Evolutionary conservation across 2,888 invertebrate species (phyloP).

Genomic region (Opisthograptis luteolata): DNA sequence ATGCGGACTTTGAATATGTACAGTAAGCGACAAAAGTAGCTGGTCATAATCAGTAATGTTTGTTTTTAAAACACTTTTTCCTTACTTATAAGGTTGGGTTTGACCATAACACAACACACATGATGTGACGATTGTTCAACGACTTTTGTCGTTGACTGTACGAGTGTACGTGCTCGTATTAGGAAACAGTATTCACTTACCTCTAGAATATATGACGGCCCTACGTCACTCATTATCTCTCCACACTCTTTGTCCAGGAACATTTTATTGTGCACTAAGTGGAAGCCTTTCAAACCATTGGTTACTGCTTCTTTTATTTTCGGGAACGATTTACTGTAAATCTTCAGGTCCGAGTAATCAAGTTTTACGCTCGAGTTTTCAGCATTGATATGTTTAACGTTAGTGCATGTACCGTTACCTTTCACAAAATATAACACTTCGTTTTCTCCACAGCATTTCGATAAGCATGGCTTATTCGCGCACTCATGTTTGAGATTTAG

Average conservation of each 20-base stretch:
- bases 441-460: slow-evolving; percentile 25
- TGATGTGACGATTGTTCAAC: too few relatives aligned
- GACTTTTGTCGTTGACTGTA: too few relatives aligned
- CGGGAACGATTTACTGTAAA: background rate
- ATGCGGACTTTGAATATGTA: too few relatives aligned
- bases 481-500: background rate
- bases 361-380: background rate
- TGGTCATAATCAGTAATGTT: too few relatives aligned
- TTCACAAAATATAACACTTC: slow-evolving; percentile 4
- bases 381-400: background rate
- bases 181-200: background rate
- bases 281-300: background rate
- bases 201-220: background rate
- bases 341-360: background rate
- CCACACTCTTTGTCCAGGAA: background rate
- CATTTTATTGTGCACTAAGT: background rate
- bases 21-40: too few relatives aligned
- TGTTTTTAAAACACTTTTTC: too few relatives aligned
- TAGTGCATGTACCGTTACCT: background rate
- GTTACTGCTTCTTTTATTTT: background rate
- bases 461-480: slow-evolving; percentile 10
- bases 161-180: too few relatives aligned
- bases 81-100: too few relatives aligned
- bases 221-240: background rate
- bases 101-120: too few relatives aligned